Evolutionary conservation across 1,140 invertebrate genomes (phyloP), one percentile per base, ranked within the genome.

Genomic region (Pomacea maculata): DNA sequence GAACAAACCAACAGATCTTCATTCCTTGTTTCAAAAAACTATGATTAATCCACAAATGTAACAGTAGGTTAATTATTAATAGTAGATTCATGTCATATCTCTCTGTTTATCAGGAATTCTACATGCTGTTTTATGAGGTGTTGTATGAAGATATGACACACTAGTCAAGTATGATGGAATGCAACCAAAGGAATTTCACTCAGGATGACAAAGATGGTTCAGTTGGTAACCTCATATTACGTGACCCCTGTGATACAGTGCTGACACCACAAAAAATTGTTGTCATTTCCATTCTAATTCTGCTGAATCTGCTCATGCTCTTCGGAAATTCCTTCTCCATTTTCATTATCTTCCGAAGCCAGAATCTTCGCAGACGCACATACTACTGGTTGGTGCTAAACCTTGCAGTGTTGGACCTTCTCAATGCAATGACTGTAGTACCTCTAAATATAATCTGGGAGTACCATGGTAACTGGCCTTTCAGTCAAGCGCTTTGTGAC

Each of bases 331-430:
- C 75, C 10, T 21, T 85, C 9, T 86, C 85, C 10, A 86, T 85
- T 55, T 78, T 82, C 64, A 85, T 84, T 17, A 86, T 86, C 25
- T 61, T 75, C 55, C 68, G 57, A 12, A 85, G 79, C 21, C 61
- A 19, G 3, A 82, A 64, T 64, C 76, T 86, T 45, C 79, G 83
- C 9, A 74, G 80, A 61, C 73, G 82, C 63, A 79, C 80, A 6
- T 86, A 83, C 75, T 86, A 86, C 81, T 85, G 80, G 81, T 80
- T 85, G 82, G 85, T 86, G 61, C 70, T 86, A 19, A 85, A 84
- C 65, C 72, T 86, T 65, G 83, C 85, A 15, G 63, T 85, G n/a
- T 78, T 84, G 34, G 85, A 86, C 45, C 54, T 86, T 34, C 45
- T 85, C 25, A 85, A 84, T 34, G 82, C 83, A 6, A n/a, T 81